Conservation (phyloP, 2,113 vertebrate genomes). For the Chaetops frenatus region DNA sequence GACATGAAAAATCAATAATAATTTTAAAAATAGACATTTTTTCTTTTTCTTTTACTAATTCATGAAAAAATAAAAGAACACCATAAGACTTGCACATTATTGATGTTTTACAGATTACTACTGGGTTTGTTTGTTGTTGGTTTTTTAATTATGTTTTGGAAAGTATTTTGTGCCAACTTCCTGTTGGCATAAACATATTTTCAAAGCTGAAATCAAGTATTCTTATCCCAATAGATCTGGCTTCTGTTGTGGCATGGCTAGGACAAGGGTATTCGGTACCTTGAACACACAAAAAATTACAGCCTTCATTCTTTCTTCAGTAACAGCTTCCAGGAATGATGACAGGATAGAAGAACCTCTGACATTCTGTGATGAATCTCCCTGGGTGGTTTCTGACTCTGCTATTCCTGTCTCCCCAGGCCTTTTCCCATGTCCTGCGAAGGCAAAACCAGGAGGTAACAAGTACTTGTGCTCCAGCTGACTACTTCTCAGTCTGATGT, state of each 20-base stretch:
- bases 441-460: neutral
- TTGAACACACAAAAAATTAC: neutral
- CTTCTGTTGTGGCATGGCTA: neutral
- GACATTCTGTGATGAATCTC: neutral
- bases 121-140: too few species aligned
- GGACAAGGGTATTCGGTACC: neutral
- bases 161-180: neutral
- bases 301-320: neutral
- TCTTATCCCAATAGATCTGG: neutral
- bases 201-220: neutral
- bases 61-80: neutral
- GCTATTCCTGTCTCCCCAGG: neutral
- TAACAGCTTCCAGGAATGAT: neutral
- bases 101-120: neutral
- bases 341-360: neutral
- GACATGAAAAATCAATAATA: slow-evolving; percentile 59
- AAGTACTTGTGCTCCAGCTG: neutral
- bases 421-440: neutral
- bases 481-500: neutral
- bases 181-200: neutral
- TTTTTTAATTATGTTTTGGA: neutral
- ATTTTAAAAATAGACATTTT: slow-evolving; percentile 48
- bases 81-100: neutral
- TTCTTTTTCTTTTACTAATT: slow-evolving; percentile 39
- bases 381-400: neutral